Percentiles rank a stretch among this genome's conserved stretches.
Conservation (phyloP, 2,113 vertebrate species). For the Bolborhynchus lineola region DNA sequence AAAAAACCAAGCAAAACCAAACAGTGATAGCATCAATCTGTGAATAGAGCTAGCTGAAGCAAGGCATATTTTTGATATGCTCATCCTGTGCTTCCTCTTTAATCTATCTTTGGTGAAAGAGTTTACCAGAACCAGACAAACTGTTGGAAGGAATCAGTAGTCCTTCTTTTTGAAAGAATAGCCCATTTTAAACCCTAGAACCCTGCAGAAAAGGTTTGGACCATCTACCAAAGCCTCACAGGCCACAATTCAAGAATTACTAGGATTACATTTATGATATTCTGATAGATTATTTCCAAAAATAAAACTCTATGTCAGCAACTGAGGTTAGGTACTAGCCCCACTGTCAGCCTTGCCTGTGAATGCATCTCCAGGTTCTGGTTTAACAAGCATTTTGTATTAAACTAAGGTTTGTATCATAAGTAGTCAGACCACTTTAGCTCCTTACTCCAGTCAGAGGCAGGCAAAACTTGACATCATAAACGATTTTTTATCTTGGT, state of each 20-base stretch:
- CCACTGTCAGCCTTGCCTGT: background rate
- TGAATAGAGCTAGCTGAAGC: constrained; percentile 55
- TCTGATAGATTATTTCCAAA: background rate
- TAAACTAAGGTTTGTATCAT: background rate
- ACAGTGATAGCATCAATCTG: constrained; percentile 62
- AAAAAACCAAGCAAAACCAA: constrained; percentile 37
- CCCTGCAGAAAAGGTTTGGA: background rate
- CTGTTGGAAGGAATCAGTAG: constrained; percentile 8
- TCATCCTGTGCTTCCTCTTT: constrained; percentile 59
- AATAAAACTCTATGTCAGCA: background rate
- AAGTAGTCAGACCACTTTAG: background rate
- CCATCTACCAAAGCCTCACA: background rate
- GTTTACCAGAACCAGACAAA: constrained; percentile 25
- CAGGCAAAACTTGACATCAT: background rate
- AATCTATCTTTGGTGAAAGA: constrained; percentile 54
- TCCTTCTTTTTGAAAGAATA: background rate
- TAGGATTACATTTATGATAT: background rate
- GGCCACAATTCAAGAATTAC: background rate
- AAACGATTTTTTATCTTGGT: background rate
- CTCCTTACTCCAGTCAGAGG: background rate
- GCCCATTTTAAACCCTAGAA: background rate
- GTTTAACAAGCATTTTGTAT: background rate
- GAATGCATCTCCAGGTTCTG: background rate
- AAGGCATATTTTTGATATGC: constrained; percentile 43
- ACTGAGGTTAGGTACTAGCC: background rate